Evolutionary conservation across 2,113 vertebrate species (phyloP), one percentile per base, ranked within the genome.

Genomic region (Edolisoma coerulescens): DNA sequence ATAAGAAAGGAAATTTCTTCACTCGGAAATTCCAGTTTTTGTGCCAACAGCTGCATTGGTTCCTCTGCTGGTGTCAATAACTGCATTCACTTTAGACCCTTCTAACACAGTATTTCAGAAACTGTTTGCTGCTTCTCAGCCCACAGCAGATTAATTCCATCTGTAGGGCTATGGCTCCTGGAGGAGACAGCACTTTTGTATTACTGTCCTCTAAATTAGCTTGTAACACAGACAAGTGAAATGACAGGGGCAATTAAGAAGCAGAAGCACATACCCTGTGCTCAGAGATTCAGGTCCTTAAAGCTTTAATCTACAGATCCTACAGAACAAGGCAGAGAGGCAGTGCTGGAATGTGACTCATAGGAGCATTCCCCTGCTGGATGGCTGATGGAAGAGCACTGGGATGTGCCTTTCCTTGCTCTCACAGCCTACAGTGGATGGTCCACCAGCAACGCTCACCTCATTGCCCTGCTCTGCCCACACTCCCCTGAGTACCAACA

Each of bases 401-500:
- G 4, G 42, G 28, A 53, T 6, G 6, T 4, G 24, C 35, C 20
- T 47, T 23, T 20, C 47, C 24, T 24, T 11, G 12, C 37, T 67
- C 78, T 47, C 35, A 24, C 19, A 70, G 18, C 61, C n/a, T 9
- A 2, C 1, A 45, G 35, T 1, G 7, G 22, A 20, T 16, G 24
- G 32, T 30, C 16, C 81, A 20, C 7, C 27, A 30, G 13, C 7
- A 4, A 9, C 4, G 6, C 53, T 71, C 15, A 3, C 30, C 16
- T 5, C 15, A 8, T 0, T 12, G 15, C 37, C 47, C 30, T 35
- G 10, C 52, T 59, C 37, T 13, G 20, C 26, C 13, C 35, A 35
- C 49, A 4, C 27, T 27, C 10, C 16, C 33, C 32, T 18, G 2
- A 2, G 11, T 0, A 1, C 0, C 2, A 56, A 13, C 14, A 22